Conservation (phyloP, 2,113 vertebrate species). For the Cairina moschata region DNA sequence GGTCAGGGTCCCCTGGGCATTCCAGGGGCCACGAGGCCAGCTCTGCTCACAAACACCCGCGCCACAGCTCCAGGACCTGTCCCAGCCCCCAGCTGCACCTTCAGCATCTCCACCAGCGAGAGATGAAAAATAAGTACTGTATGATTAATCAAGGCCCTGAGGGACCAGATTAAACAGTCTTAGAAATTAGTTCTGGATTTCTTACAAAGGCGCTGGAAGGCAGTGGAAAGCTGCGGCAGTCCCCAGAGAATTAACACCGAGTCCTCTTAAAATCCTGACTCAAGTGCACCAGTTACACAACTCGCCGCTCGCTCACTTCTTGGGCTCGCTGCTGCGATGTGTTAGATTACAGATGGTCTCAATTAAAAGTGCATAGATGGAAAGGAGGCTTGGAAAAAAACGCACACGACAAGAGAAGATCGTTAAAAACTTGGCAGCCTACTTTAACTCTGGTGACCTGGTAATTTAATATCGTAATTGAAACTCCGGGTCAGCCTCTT, state of each 20-base stretch:
- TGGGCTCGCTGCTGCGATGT: not conserved
- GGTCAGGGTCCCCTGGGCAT: not conserved
- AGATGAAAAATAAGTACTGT: not conserved
- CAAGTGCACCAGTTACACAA: not conserved
- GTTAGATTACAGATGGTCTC: slow-evolving; percentile 42
- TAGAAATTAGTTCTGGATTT: slow-evolving; percentile 29
- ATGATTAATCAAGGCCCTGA: not conserved
- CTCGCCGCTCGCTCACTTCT: not conserved
- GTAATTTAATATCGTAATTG: slow-evolving; percentile 34
- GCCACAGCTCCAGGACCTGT: not conserved
- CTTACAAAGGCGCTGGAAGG: not conserved
- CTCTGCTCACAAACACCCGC: not conserved
- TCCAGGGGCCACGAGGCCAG: not conserved
- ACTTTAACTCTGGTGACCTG: slow-evolving; percentile 54
- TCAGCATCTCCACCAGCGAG: not conserved
- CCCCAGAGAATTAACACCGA: not conserved
- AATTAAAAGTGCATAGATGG: not conserved
- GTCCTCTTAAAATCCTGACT: not conserved
- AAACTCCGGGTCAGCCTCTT: not conserved
- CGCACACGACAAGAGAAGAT: slow-evolving; percentile 6
- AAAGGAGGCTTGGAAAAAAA: slow-evolving; percentile 9
- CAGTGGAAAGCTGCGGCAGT: slow-evolving; percentile 7
- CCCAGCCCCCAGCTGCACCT: not conserved
- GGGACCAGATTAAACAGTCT: not conserved
- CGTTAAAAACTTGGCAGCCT: slow-evolving; percentile 57